Conservation (phyloP, 2,888 invertebrate genomes). For the Nephrotoma flavescens region DNA sequence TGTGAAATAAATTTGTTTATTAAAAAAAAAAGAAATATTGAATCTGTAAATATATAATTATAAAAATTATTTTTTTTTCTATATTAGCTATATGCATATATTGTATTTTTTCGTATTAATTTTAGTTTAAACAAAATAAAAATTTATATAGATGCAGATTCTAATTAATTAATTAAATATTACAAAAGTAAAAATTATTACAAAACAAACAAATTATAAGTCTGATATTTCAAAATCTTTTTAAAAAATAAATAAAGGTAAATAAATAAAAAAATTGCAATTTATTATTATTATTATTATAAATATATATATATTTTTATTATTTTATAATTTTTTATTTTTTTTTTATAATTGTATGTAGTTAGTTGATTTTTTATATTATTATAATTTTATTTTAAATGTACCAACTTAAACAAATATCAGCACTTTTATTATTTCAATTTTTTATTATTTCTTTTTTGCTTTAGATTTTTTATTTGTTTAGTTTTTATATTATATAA, state of each 20-base stretch:
- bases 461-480: not conserved
- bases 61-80: not conserved
- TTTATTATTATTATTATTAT: not conserved
- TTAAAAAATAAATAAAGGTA: not conserved
- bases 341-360: not conserved
- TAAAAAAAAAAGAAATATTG: not conserved
- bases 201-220: not conserved
- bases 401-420: not conserved
- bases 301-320: not conserved
- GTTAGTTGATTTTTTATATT: not conserved
- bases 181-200: not conserved
- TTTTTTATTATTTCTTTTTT: not conserved
- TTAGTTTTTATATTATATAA: not conserved
- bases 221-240: not conserved
- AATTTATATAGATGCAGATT: not conserved
- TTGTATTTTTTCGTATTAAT: not conserved
- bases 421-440: not conserved
- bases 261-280: not conserved
- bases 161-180: not conserved
- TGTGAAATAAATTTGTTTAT: not conserved
- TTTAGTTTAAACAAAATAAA: not conserved
- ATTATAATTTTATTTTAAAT: not conserved
- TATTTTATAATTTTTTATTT: not conserved
- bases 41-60: not conserved
- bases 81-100: not conserved